Percentiles rank a stretch among this genome's conserved stretches.
Evolutionary conservation across 2,113 vertebrate genomes (phyloP).

Genomic region (Lepisosteus osseus): DNA sequence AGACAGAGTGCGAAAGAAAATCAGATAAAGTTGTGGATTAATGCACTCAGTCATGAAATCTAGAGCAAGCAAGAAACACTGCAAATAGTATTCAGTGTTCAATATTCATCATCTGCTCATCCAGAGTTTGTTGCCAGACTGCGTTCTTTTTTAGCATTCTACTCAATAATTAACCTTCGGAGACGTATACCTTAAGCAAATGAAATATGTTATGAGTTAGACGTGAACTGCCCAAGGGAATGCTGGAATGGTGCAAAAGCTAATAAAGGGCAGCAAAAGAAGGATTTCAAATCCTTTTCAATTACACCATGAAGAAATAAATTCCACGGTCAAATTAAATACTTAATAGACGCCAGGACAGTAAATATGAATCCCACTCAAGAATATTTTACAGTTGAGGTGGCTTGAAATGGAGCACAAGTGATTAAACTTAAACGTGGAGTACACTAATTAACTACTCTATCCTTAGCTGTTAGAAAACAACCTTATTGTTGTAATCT

Average conservation of each 20-base stretch:
- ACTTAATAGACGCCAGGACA: no score
- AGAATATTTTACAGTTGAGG: no score
- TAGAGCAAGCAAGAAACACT: no score
- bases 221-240: background rate
- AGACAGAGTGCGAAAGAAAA: no score
- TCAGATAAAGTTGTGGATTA: background rate
- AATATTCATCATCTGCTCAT: conserved; percentile 12
- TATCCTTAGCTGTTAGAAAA: no score
- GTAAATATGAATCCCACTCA: no score
- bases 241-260: background rate
- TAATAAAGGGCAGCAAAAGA: conserved; percentile 3
- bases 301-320: no score
- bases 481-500: no score
- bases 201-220: background rate
- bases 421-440: no score
- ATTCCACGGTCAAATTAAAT: no score
- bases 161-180: conserved; percentile 4
- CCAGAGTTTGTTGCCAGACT: background rate
- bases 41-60: conserved; percentile 1
- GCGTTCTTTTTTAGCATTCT: background rate
- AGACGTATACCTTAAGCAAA: conserved; percentile 12
- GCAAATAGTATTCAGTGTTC: conserved; percentile 1
- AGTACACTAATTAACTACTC: no score
- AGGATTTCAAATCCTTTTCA: background rate
- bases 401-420: no score